Evolutionary conservation across 2,113 vertebrate species (phyloP).

Genomic region (Silurus asotus): DNA sequence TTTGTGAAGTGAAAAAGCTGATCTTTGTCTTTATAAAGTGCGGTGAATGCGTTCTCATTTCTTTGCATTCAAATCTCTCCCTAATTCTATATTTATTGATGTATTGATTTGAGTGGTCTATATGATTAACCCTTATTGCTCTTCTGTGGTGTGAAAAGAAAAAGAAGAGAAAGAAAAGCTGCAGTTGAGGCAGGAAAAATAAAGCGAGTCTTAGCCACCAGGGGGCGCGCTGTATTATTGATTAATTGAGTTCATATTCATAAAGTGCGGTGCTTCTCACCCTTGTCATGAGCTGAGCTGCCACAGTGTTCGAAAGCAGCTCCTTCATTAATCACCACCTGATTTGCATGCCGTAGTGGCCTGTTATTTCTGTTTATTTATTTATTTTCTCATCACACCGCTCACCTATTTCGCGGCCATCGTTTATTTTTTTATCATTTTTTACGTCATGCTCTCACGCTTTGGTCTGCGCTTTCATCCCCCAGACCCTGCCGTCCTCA

Average conservation of each 20-base stretch:
- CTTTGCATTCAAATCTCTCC: neutral
- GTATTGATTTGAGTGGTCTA: neutral
- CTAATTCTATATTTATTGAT: neutral
- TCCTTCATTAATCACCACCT: constrained; percentile 1
- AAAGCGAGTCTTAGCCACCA: neutral
- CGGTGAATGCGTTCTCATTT: neutral
- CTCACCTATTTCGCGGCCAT: neutral
- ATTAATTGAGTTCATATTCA: neutral
- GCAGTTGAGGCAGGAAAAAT: neutral
- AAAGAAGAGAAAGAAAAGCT: neutral
- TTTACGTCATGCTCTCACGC: neutral
- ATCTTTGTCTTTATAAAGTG: neutral
- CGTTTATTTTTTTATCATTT: neutral
- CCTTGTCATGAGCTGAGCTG: neutral
- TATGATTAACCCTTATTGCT: neutral
- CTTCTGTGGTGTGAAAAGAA: neutral
- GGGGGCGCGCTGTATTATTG: constrained; percentile 5
- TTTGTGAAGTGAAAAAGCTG: neutral
- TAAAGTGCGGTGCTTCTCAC: neutral
- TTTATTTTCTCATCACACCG: neutral
- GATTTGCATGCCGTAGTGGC: neutral
- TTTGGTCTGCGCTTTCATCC: neutral
- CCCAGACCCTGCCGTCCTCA: neutral
- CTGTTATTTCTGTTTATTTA: no score
- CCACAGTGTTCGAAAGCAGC: neutral